phyloP scores from a whole-genome alignment of 2,888 invertebrate species.

The Elmis aenea region DNA sequence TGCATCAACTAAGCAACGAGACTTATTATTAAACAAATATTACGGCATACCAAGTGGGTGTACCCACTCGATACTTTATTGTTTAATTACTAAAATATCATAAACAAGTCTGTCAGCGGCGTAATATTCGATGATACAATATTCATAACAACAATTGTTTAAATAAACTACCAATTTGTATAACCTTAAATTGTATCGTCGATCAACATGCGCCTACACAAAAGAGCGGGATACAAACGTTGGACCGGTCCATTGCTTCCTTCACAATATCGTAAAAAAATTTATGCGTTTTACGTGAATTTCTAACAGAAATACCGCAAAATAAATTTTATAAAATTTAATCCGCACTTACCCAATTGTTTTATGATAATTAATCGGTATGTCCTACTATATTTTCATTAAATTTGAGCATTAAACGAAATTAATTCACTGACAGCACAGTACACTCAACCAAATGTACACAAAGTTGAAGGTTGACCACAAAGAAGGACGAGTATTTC shows the following conservation, averaged over 20 bases:
- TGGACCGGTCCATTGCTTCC: constrained; percentile 43
- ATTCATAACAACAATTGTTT: no score
- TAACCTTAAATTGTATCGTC: constrained; percentile 19
- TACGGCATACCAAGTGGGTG: no score
- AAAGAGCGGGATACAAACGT: constrained; percentile 45
- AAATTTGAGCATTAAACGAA: constrained; percentile 59
- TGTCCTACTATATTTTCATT: constrained; percentile 64
- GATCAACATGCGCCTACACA: constrained; percentile 37
- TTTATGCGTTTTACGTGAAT: constrained; percentile 26
- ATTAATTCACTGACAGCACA: constrained; percentile 45
- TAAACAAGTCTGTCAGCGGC: not conserved
- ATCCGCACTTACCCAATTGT: constrained; percentile 61
- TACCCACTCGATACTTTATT: not conserved
- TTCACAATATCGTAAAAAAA: constrained; percentile 22
- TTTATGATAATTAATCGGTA: constrained; percentile 60
- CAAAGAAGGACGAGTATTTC: constrained; percentile 47
- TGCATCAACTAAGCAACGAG: no score
- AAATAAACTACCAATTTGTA: no score
- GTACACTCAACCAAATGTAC: constrained; percentile 47
- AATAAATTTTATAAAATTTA: constrained; percentile 30
- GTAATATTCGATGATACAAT: no score
- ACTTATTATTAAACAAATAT: no score
- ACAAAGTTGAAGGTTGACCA: constrained; percentile 44
- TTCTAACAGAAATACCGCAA: constrained; percentile 42
- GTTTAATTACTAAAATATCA: constrained; percentile 1